phyloP scores from a whole-genome alignment of 2,113 vertebrate species.

The Cariama cristata region DNA sequence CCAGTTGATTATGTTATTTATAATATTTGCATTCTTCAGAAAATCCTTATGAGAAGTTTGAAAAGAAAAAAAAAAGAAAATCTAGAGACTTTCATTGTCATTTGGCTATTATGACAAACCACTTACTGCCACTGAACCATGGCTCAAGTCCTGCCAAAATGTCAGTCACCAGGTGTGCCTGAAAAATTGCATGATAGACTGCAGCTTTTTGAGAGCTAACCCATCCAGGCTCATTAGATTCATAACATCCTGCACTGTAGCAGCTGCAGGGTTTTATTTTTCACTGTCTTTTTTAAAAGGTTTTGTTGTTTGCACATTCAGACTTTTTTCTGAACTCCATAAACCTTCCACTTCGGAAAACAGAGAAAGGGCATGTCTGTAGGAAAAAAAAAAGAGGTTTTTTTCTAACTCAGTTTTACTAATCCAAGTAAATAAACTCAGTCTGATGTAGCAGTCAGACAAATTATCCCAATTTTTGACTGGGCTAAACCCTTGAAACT shows the following conservation, averaged over 20 bases:
- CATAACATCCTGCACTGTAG: not conserved
- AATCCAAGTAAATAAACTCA: not conserved
- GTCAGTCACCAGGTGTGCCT: not conserved
- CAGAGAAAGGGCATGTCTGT: not conserved
- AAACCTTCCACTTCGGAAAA: not conserved
- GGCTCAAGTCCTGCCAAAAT: not conserved
- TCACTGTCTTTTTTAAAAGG: not conserved
- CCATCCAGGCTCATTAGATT: not conserved
- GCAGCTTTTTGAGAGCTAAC: not conserved
- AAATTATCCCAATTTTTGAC: not conserved
- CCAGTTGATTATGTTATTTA: not conserved
- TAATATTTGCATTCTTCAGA: not conserved
- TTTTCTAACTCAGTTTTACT: not conserved
- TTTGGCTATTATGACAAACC: not conserved
- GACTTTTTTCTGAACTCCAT: not conserved
- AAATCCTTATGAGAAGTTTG: not conserved
- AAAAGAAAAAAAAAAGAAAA: not conserved
- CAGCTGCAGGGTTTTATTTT: constrained; percentile 10
- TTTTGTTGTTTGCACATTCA: not conserved
- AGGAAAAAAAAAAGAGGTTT: not conserved
- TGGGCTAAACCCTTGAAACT: not conserved
- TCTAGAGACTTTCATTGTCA: not conserved
- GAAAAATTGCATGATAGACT: not conserved
- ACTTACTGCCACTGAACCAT: not conserved
- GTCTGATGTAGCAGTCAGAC: not conserved